Evolutionary conservation across 2,888 invertebrate species (phyloP), one percentile per base, ranked within the genome.

Genomic region (Drosophila parthenogenetica): DNA sequence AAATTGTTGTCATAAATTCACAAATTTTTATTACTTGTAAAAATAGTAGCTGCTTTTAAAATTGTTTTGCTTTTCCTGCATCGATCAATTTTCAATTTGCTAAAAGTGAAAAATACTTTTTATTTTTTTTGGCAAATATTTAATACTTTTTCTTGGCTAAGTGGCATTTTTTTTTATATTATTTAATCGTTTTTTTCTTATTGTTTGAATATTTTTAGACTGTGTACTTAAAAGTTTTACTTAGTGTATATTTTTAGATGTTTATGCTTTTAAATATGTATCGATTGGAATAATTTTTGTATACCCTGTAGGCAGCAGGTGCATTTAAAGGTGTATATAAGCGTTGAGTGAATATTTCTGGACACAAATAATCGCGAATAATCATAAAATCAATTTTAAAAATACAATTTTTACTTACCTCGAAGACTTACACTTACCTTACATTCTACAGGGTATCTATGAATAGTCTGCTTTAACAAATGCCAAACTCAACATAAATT

Each of bases 1-100:
- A 16, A 59, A 49, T 37, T 17, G 46, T 32, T 64, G 17, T 11
- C 11, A 35, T 19, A 69, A 48, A 53, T 70, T 51, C n/a, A 39
- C 35, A 49, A 29, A 42, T 42, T 19, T 67, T 25, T 29, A 58
- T 50, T 19, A 37, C 40, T 19, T 48, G 39, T 5, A 58, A 25
- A 22, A 11, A 32, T 37, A 10, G 5, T n/a, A 2, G 11, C 14
- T 5, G 1, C n/a, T 14, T n/a, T 14, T 10, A 4, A 22, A 32
- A 14, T 14, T 5, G 2, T 10, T 25, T 46, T 0, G 3, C 14
- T 7, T 19, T 19, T 17, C 3, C 5, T 22, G 17, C 17, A 40
- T 42, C 13, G 17, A 42, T 19, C 19, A 3, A 19, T 17, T 17
- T 42, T 42, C 13, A 11, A 10, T n/a, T n/a, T n/a, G 5, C 7